Base-by-base conservation (phyloP, 1,140 invertebrate species). In the Panonychus citri region DNA sequence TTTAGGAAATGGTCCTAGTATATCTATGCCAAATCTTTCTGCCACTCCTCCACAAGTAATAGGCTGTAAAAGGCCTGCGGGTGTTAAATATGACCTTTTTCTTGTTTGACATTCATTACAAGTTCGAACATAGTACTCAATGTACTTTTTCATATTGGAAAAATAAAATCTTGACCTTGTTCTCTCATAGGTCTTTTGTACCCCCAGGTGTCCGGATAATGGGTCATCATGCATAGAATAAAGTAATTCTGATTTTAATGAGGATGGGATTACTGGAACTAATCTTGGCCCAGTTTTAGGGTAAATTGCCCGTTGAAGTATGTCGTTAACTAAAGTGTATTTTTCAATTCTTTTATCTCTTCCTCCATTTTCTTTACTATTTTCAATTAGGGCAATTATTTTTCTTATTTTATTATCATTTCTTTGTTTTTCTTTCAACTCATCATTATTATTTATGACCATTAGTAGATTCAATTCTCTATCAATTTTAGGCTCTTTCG, bases 361-460 rank as follows among this genome's bases (percentile, higher is more conserved):
- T 4, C 21, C 51, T 12, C 12, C 26, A 5, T 34, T 30, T 53
- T 10, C 30, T 15, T 61, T 43, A 1, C n/a, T n/a, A n/a, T n/a
- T n/a, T n/a, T n/a, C n/a, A n/a, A n/a, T n/a, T n/a, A 15, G 46
- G 19, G 59, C 49, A 8, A 17, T 43, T 42, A 57, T 52, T 43
- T 50, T 52, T 17, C 52, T 21, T 5, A 46, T n/a, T 2, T 46
- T 46, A n/a, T 46, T 46, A 7, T 46, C 43, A 2, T 46, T 19
- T 4, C 71, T 67, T 58, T 66, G 69, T 3, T 71, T 61, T 2
- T 65, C 64, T 25, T 64, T 60, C 7, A 76, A 60, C 67, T 69
- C 76, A 28, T 59, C 56, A 3, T 75, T 57, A 0, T 71, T 68
- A 62, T 65, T 64, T 10, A 25, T 3, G 8, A 27, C 2, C 12